These are phyloP conservation scores for Noctuana brunneofusca DNA, from an alignment of 2,888 invertebrate genomes.

Conservation along the genomic window DNA sequence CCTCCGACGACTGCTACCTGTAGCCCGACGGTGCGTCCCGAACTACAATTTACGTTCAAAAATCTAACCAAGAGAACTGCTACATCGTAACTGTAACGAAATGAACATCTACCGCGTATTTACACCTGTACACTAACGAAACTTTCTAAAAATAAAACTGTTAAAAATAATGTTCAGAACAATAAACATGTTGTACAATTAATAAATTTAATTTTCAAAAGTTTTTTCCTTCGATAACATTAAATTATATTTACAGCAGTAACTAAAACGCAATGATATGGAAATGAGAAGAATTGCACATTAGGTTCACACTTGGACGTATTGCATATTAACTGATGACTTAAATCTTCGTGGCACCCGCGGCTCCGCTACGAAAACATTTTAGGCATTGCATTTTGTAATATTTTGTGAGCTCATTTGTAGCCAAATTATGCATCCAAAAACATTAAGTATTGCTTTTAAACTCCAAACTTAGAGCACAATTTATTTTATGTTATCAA, in stretches of 20 bases:
- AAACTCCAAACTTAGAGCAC: background rate
- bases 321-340: conserved; percentile 65
- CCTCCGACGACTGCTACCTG: conserved; percentile 14
- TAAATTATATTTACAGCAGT: conserved; percentile 79
- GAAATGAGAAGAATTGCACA: conserved; percentile 81
- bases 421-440: no score
- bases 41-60: conserved; percentile 37
- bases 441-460: no score
- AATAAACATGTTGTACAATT: conserved; percentile 70
- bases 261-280: conserved; percentile 78
- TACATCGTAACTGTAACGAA: conserved; percentile 57
- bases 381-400: background rate
- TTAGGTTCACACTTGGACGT: conserved; percentile 75
- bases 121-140: conserved; percentile 80
- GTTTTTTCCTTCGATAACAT: conserved; percentile 61
- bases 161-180: conserved; percentile 75
- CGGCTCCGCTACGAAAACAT: conserved; percentile 37
- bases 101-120: conserved; percentile 68
- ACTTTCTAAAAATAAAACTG: conserved; percentile 71
- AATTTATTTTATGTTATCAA: no score
- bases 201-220: conserved; percentile 71
- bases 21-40: conserved; percentile 27
- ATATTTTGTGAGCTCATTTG: background rate
- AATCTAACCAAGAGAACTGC: conserved; percentile 41
- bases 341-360: conserved; percentile 44